Evolutionary conservation across 2,888 invertebrate species (phyloP).

Genomic region (Rutpela maculata): DNA sequence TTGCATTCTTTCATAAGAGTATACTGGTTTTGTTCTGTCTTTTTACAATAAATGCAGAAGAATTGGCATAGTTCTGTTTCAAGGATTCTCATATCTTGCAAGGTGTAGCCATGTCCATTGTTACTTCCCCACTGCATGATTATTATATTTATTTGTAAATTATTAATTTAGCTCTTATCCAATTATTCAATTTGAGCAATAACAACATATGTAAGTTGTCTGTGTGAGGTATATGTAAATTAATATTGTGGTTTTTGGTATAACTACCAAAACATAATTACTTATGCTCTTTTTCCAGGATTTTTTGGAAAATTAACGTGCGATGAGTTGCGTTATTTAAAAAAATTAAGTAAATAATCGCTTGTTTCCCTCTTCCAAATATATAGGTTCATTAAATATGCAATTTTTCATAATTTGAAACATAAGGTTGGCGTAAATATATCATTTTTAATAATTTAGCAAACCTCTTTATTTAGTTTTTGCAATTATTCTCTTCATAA

Average conservation of each 20-base stretch:
- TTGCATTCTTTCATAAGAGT: no score
- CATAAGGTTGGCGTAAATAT: constrained; percentile 35
- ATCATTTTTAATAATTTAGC: constrained; percentile 13
- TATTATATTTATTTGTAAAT: neutral
- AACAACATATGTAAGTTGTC: neutral
- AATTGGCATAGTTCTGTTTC: no score
- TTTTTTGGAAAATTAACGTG: neutral
- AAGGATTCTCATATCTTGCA: no score
- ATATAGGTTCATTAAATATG: constrained; percentile 25
- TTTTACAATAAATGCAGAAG: no score
- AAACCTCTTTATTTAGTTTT: constrained; percentile 32
- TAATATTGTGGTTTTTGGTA: neutral
- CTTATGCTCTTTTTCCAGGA: neutral
- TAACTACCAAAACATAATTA: neutral
- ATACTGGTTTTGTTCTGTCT: no score
- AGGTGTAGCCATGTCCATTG: no score
- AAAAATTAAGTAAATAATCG: constrained; percentile 18
- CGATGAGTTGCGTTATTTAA: neutral
- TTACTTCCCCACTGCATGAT: no score
- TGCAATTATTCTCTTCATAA: constrained; percentile 5
- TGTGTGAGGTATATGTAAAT: constrained; percentile 7
- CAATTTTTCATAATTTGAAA: constrained; percentile 28
- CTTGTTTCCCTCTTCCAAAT: neutral
- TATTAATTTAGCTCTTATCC: neutral
- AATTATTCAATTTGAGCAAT: neutral